These are phyloP conservation scores for Rana temporaria DNA, from an alignment of 2,113 vertebrate genomes.

Conservation along the genomic window DNA sequence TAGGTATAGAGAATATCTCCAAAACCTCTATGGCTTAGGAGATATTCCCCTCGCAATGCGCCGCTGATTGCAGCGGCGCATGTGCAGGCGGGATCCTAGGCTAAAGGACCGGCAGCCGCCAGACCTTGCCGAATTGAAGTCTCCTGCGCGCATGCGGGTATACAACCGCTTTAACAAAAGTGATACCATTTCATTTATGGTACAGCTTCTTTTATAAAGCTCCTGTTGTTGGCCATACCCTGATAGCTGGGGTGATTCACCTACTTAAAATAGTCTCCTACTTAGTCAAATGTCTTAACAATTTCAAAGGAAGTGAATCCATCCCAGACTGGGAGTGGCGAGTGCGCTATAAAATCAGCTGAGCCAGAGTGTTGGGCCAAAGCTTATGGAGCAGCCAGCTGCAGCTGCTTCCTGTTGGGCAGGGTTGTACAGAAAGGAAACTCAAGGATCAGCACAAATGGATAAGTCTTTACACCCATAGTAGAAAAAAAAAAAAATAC, in stretches of 20 bases:
- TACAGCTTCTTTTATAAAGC: neutral
- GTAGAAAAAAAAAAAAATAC: no score
- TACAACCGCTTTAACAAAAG: no score
- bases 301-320: conserved; percentile 24
- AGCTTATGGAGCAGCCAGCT: conserved; percentile 5
- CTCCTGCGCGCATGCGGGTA: no score
- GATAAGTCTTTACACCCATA: no score
- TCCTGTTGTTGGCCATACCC: neutral
- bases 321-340: conserved; percentile 11
- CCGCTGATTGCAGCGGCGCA: no score
- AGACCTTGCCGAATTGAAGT: no score
- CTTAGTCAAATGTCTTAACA: conserved; percentile 4
- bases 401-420: conserved; percentile 39
- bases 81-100: no score
- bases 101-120: no score
- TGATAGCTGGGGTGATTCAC: neutral
- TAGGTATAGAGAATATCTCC: no score
- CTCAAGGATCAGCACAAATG: conserved; percentile 35
- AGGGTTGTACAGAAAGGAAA: conserved; percentile 1
- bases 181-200: neutral
- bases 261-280: neutral
- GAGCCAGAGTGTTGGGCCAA: conserved; percentile 5
- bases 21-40: no score
- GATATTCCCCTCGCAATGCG: no score
- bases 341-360: conserved; percentile 23